Evolutionary conservation across 2,797 vertebrate species (phyloP), one percentile per base, ranked within the genome.

Genomic region (Chiroxiphia lanceolata): DNA sequence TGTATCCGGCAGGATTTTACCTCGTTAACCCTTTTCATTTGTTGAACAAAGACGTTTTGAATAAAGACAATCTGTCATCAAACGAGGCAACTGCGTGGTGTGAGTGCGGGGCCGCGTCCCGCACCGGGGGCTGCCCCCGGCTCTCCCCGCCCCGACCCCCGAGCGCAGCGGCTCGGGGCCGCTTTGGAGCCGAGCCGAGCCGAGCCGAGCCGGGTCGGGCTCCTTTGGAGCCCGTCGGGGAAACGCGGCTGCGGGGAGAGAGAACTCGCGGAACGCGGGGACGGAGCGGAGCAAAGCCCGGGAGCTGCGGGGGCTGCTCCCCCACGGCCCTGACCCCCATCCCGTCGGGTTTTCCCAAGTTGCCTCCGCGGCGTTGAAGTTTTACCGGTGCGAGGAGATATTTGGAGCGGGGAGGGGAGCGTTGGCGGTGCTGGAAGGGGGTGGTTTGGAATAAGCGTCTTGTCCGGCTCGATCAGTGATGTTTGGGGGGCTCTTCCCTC

Each of bases 21-120:
- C 98, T 99, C 98, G 96, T 98, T 97, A 93, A 98, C 98, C 98
- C 98, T 99, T 99, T 99, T 99, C 98, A 98, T 98, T 98, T 98
- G 98, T 98, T 97, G 98, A 98, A 98, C 99, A 98, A 98, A 99
- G 99, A 97, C 97, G 90, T 99, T 99, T 99, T 98, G 98, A 99
- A 99, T 99, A 99, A 99, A 99, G 99, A 99, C 99, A 99, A 99
- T 99, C 99, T 99, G 99, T 99, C 99, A 98, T 98, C 97, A 98
- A 99, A 97, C 53, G 97, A 97, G 96, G 95, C 96, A 87, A 92
- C 69, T 36, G 91, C 97, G 96, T 97, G 95, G 74, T 96, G 96
- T 97, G 95, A 97, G 31, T 95, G 94, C 95, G 96, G 94, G 96
- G 93, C 61, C 80, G 80, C 33, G 60, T 89, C 61, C 83, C 86